A percentile compares a stretch with the other conserved stretches of the same genome.
These are phyloP conservation scores for Syrista parreyssii DNA, from an alignment of 2,888 invertebrate species.

Conservation along the genomic window DNA sequence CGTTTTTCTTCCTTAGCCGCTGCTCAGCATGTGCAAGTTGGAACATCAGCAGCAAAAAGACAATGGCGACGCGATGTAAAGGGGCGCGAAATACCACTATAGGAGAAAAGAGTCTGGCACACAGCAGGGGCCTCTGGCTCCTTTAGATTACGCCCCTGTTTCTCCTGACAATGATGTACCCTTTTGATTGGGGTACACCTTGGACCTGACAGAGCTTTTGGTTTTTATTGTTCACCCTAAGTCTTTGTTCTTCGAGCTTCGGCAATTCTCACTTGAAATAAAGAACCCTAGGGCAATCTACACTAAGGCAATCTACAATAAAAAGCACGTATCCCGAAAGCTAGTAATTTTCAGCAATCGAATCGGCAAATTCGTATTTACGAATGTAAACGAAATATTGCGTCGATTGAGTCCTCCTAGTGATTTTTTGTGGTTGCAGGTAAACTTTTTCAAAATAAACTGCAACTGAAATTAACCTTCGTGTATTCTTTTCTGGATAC, in stretches of 20 bases:
- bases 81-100: neutral
- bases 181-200: neutral
- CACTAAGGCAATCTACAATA: too few species aligned
- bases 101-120: neutral
- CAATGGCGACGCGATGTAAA: slow-evolving; percentile 10
- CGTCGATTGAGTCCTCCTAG: neutral
- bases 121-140: neutral
- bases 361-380: neutral
- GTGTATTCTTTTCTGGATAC: too few species aligned
- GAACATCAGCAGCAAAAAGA: neutral
- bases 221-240: neutral
- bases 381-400: neutral
- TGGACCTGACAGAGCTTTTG: neutral
- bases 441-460: too few species aligned
- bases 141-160: neutral
- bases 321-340: neutral
- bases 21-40: neutral
- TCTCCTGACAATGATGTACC: neutral
- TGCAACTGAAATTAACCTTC: too few species aligned
- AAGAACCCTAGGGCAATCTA: too few species aligned
- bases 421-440: neutral
- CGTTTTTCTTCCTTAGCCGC: neutral
- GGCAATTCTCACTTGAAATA: too few species aligned
- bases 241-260: neutral
- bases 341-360: neutral